Conservation (phyloP, 2,888 invertebrate genomes). For the Protonemura montana region DNA sequence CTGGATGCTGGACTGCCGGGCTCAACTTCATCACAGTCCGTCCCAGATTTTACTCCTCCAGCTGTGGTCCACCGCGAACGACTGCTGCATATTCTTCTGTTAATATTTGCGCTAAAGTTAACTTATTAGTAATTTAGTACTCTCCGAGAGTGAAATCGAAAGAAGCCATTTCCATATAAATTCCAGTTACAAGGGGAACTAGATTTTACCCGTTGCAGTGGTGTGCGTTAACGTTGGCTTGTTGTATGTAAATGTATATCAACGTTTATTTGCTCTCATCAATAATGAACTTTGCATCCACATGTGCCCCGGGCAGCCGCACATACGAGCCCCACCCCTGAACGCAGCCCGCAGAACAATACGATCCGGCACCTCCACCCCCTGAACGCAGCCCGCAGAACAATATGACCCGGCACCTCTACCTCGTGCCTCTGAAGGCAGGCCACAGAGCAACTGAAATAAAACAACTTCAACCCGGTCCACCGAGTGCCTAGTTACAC, state of each 20-base stretch:
- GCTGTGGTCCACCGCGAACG: not conserved
- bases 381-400: no score
- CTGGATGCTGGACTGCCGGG: conserved; percentile 15
- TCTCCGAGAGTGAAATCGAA: not conserved
- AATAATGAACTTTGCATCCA: not conserved
- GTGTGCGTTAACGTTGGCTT: not conserved
- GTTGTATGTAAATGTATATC: not conserved
- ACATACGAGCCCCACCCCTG: not conserved
- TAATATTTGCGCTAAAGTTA: not conserved
- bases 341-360: not conserved
- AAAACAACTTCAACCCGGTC: no score
- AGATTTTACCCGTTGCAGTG: not conserved
- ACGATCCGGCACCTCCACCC: not conserved
- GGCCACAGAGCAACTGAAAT: no score
- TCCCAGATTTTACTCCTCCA: not conserved
- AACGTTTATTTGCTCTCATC: not conserved
- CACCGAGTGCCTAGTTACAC: not conserved
- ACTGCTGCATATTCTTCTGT: conserved; percentile 7
- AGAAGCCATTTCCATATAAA: not conserved
- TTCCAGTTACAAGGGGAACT: not conserved
- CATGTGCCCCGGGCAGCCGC: not conserved
- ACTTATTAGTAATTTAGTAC: conserved; percentile 5
- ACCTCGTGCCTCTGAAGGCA: no score
- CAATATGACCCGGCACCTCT: no score
- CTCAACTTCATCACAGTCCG: not conserved